Percentiles rank a stretch among this genome's conserved stretches.
Conservation (phyloP, 2,888 invertebrate species). For the Chrysodeixis includens region DNA sequence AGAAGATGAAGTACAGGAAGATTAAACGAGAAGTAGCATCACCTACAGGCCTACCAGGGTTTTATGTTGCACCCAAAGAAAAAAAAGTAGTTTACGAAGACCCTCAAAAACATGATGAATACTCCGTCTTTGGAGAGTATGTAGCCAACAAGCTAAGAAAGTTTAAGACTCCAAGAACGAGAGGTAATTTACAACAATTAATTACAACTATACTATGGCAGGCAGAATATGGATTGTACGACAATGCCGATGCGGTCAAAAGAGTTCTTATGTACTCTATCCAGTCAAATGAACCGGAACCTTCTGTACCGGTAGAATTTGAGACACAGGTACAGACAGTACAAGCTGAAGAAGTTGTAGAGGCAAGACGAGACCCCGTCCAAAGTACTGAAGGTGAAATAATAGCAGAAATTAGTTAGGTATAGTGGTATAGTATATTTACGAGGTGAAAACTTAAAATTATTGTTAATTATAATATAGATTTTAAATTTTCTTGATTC, state of each 20-base stretch:
- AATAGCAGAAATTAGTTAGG: conserved; percentile 40
- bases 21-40: conserved; percentile 80
- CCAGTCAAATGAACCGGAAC: conserved; percentile 53
- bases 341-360: conserved; percentile 56
- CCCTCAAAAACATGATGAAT: conserved; percentile 74
- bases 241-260: conserved; percentile 80
- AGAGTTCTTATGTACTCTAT: conserved; percentile 75
- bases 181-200: conserved; percentile 82
- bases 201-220: conserved; percentile 86
- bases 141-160: conserved; percentile 83
- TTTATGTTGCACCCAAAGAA: conserved; percentile 63
- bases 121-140: conserved; percentile 82
- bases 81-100: conserved; percentile 65
- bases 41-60: conserved; percentile 67
- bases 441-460: conserved; percentile 22
- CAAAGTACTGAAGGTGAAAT: conserved; percentile 56
- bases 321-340: conserved; percentile 48
- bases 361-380: conserved; percentile 47
- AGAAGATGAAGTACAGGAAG: conserved; percentile 72
- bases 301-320: conserved; percentile 31
- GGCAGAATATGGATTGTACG: conserved; percentile 83
- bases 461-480: conserved; percentile 16
- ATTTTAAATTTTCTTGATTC: not conserved
- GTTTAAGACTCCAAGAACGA: conserved; percentile 72
- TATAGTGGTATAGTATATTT: conserved; percentile 13